Base-by-base conservation (phyloP, 1,140 invertebrate species). In the Drosophila asahinai region DNA sequence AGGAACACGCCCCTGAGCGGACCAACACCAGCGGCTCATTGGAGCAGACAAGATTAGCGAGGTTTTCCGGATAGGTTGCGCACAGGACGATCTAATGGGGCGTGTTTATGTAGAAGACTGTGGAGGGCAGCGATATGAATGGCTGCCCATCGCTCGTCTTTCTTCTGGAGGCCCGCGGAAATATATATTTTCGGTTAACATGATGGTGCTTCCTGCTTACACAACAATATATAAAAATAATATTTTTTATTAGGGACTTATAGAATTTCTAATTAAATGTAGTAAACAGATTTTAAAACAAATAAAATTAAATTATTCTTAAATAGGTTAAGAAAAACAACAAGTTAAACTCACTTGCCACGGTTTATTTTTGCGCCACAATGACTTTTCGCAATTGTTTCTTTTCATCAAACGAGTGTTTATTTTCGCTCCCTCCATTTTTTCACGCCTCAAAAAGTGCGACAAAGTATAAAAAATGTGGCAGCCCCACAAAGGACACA, bases 1-100 rank as follows among this genome's bases (percentile, higher is more conserved):
- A 45, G 33, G 43, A 60, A 68, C 48, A 36, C 64, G 64, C 48
- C 67, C 64, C 65, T 25, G 15, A 62, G 52, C 38, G 58, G 61
- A 36, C 40, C 77, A 67, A 77, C 71, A 63, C 60, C 80, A 63
- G 3, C 82, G 77, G 84, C 78, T 66, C 83, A 86, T 81, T 75
- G 80, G 64, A 86, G 78, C 82, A 70, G 74, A 66, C 79, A 81
- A 66, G 74, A 86, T 86, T 86, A 86, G 83, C 83, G 77, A 61
- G 74, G 19, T 42, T 75, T 76, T 65, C 43, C 38, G 30, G 19
- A 51, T 75, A 47, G 47, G 48, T 54, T 74, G 66, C 49, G 40
- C 76, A 64, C 67, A 55, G 65, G 43, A 60, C 62, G 14, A 60
- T 60, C 55, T 30, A 52, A 45, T 55, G 49, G 47, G 66, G 45